These are phyloP conservation scores for Agonopterix alstromeriana DNA, from an alignment of 2,888 invertebrate genomes.

Conservation along the genomic window DNA sequence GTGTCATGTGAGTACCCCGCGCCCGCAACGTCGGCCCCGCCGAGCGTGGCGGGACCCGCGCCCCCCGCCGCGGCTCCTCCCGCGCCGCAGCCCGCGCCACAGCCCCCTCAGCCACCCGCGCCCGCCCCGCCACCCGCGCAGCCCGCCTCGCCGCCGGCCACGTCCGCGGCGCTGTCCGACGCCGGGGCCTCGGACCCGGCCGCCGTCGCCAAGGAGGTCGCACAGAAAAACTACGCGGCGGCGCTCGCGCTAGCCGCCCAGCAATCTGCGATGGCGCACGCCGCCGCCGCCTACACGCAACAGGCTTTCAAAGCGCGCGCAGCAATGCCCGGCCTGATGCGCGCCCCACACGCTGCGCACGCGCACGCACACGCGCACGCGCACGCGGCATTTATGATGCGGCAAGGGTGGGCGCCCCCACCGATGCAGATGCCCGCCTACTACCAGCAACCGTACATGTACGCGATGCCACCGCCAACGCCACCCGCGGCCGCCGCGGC, in stretches of 20 bases:
- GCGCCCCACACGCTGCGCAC: slow-evolving; percentile 18
- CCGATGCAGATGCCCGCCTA: slow-evolving; percentile 67
- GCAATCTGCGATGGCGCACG: slow-evolving; percentile 65
- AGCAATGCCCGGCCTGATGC: slow-evolving; percentile 51
- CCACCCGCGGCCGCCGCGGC: slow-evolving; percentile 57
- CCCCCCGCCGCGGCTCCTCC: slow-evolving; percentile 35
- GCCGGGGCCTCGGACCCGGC: slow-evolving; percentile 35
- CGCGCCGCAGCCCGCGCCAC: slow-evolving; percentile 44
- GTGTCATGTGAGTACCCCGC: slow-evolving; percentile 98
- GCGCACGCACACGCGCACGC: slow-evolving; percentile 55
- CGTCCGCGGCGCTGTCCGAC: slow-evolving; percentile 38
- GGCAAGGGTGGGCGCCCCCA: slow-evolving; percentile 62
- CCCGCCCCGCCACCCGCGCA: slow-evolving; percentile 32
- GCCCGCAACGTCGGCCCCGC: slow-evolving; percentile 81
- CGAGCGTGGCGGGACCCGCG: slow-evolving; percentile 52
- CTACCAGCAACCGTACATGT: slow-evolving; percentile 72
- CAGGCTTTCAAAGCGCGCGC: slow-evolving; percentile 85
- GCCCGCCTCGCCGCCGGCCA: slow-evolving; percentile 43
- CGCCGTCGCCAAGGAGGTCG: slow-evolving; percentile 86
- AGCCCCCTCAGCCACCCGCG: slow-evolving; percentile 27
- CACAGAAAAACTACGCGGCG: slow-evolving; percentile 89
- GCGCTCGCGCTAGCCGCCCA: slow-evolving; percentile 73
- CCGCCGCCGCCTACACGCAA: slow-evolving; percentile 63
- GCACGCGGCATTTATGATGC: slow-evolving; percentile 51
- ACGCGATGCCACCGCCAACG: slow-evolving; percentile 69